phyloP scores from a whole-genome alignment of 1,140 invertebrate genomes.

The Halotydeus destructor region DNA sequence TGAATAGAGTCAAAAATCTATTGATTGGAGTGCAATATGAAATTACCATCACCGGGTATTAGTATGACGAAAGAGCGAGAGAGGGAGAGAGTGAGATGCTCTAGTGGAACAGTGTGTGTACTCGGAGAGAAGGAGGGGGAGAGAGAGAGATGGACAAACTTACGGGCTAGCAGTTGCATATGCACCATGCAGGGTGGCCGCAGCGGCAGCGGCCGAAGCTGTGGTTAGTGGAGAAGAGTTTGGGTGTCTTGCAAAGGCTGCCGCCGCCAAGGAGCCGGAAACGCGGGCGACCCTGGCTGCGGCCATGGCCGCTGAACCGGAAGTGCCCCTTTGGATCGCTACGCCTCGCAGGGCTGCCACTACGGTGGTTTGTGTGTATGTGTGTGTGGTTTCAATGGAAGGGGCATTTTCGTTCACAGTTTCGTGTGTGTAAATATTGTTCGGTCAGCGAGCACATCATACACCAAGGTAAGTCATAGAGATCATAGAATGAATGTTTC shows the following conservation, averaged over 20 bases:
- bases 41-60: not conserved
- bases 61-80: too few relatives aligned
- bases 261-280: slow-evolving; percentile 33
- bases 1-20: not conserved
- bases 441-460: not conserved
- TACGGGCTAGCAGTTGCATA: slow-evolving; percentile 46
- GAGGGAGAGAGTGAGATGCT: too few relatives aligned
- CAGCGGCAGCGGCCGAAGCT: slow-evolving; percentile 36
- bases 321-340: slow-evolving; percentile 39
- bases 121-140: not conserved
- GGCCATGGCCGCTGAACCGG: slow-evolving; percentile 40
- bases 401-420: not conserved
- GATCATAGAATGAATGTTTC: too few relatives aligned
- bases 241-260: slow-evolving; percentile 41
- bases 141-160: slow-evolving; percentile 28
- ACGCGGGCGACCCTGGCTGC: slow-evolving; percentile 33
- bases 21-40: not conserved
- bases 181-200: slow-evolving; percentile 45
- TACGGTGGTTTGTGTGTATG: too few relatives aligned
- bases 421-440: not conserved
- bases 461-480: not conserved
- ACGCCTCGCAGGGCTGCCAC: slow-evolving; percentile 42
- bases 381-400: not conserved
- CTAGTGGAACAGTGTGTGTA: not conserved
- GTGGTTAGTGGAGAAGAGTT: slow-evolving; percentile 39